Evolutionary conservation across 2,113 vertebrate genomes (phyloP).

Genomic region (Bubo scandiacus): DNA sequence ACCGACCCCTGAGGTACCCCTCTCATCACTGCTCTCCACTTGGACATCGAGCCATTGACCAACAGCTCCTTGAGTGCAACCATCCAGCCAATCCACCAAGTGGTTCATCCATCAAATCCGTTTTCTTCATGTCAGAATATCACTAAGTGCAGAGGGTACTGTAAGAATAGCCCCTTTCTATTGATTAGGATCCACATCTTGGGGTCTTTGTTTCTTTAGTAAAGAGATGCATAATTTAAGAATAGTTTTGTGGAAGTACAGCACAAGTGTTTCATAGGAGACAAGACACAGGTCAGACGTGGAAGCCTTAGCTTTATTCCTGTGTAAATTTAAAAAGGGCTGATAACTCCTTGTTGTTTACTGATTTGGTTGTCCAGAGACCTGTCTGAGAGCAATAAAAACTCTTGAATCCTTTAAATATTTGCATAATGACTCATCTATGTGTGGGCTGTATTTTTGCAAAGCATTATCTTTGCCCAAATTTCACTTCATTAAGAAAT

Average conservation of each 20-base stretch:
- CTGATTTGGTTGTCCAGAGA: background rate
- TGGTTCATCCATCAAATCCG: no score
- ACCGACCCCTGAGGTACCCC: no score
- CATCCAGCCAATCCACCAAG: no score
- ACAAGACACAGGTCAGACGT: background rate
- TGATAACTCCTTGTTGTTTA: background rate
- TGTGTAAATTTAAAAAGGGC: background rate
- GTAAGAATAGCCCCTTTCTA: background rate
- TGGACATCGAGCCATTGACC: no score
- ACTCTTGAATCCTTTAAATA: background rate
- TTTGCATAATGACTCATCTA: background rate
- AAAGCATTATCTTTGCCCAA: background rate
- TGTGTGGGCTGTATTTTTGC: background rate
- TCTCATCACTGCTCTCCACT: no score
- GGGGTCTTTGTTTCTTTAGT: background rate
- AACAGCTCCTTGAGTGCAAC: no score
- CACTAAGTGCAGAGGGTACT: background rate
- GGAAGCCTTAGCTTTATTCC: background rate
- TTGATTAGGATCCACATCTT: background rate
- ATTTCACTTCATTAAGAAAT: background rate
- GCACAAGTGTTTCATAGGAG: background rate
- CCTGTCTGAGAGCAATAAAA: background rate
- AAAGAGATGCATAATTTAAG: background rate
- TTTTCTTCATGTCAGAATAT: background rate
- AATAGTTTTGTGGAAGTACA: background rate